A percentile compares a stretch with the other conserved stretches of the same genome.
Conservation (phyloP, 2,113 vertebrate species). For the Aptenodytes forsteri region DNA sequence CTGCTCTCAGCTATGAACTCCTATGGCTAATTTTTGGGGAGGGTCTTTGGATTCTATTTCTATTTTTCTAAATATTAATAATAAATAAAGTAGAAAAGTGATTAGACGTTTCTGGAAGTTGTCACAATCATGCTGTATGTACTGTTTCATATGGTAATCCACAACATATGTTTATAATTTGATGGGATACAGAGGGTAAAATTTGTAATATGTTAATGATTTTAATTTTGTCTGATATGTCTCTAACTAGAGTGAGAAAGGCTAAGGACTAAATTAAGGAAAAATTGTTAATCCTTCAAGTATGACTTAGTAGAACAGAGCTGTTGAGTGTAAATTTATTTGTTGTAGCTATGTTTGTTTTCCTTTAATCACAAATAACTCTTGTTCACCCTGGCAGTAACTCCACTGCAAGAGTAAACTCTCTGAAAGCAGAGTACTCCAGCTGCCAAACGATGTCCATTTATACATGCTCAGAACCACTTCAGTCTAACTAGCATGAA, state of each 20-base stretch:
- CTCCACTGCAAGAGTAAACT: not conserved
- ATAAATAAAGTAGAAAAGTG: not conserved
- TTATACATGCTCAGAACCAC: not conserved
- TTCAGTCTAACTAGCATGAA: not conserved
- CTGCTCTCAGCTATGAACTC: not conserved
- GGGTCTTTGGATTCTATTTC: not conserved
- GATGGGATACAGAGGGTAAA: not conserved
- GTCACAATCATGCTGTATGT: rapidly evolving
- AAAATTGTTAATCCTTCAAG: not conserved
- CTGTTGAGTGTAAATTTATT: not conserved
- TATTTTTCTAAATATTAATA: not conserved
- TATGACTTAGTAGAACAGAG: not conserved
- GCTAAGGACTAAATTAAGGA: not conserved
- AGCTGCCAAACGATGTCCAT: not conserved
- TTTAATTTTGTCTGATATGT: not conserved
- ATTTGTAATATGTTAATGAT: not conserved
- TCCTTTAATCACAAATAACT: not conserved
- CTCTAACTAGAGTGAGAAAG: not conserved
- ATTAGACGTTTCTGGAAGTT: not conserved
- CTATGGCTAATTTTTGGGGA: not conserved
- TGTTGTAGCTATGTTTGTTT: not conserved
- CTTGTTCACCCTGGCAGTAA: not conserved
- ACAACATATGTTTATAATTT: not conserved
- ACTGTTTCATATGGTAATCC: not conserved
- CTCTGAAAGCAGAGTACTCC: not conserved